Percentiles rank a stretch among this genome's conserved stretches.
These are phyloP conservation scores for Camelus bactrianus DNA, from an alignment of 2,113 vertebrate genomes.

Conservation along the genomic window DNA sequence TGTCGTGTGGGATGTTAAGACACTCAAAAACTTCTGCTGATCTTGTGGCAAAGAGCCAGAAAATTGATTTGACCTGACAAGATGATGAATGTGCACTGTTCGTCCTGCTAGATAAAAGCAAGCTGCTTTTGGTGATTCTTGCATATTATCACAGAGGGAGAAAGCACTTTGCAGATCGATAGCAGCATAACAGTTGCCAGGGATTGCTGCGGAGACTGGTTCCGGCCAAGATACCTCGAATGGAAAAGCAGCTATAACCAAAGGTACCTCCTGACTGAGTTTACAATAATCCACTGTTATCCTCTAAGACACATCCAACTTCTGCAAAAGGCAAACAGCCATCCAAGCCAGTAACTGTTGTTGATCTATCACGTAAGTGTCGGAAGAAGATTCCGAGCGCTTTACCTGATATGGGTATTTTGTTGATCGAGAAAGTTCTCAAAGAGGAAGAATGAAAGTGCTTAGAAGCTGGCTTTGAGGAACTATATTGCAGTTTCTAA, in stretches of 20 bases:
- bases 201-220: rapidly evolving
- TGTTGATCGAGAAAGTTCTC: background rate
- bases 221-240: background rate
- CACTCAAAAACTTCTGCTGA: background rate
- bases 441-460: background rate
- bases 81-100: background rate
- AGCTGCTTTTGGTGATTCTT: background rate
- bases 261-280: background rate
- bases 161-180: background rate
- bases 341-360: background rate
- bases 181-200: background rate
- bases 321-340: background rate
- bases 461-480: background rate
- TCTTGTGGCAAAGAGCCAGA: background rate
- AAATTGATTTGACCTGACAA: background rate
- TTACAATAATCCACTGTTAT: background rate
- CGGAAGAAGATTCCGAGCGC: background rate
- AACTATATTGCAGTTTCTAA: background rate
- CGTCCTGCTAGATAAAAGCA: background rate
- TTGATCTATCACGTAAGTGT: no score
- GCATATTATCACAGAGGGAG: background rate
- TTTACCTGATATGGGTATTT: background rate
- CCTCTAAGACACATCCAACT: background rate
- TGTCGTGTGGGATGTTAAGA: background rate
- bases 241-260: background rate